These are phyloP conservation scores for Ridgeia piscesae DNA, from an alignment of 1,140 invertebrate species.

Conservation along the genomic window DNA sequence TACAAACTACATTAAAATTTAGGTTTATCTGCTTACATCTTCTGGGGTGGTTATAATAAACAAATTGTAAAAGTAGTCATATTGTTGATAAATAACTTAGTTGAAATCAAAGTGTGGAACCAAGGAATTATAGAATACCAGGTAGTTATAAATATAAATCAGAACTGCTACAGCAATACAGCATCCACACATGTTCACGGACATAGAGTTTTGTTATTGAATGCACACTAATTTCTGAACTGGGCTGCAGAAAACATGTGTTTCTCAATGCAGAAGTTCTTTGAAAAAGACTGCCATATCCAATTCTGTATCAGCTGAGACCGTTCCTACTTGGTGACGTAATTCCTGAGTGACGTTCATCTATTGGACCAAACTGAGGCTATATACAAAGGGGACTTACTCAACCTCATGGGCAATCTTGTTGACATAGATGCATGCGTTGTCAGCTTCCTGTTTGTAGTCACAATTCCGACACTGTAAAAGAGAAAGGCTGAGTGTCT, in stretches of 20 bases:
- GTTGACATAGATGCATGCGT: constrained; percentile 99
- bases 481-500: constrained; percentile 24
- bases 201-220: too few species aligned
- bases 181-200: too few species aligned
- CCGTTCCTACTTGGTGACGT: background rate
- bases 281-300: background rate
- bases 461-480: constrained; percentile 91
- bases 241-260: too few species aligned
- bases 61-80: too few species aligned
- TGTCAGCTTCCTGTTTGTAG: constrained; percentile 93
- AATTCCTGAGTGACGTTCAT: background rate
- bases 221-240: too few species aligned
- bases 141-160: too few species aligned
- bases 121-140: too few species aligned
- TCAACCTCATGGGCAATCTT: constrained; percentile 99
- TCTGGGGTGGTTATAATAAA: background rate
- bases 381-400: constrained; percentile 64
- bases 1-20: background rate
- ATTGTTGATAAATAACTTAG: too few species aligned
- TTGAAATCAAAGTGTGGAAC: too few species aligned
- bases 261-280: background rate
- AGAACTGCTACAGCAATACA: too few species aligned
- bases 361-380: background rate
- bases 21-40: background rate
- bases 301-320: background rate